phyloP scores from a whole-genome alignment of 1,140 invertebrate species.

The Chionoecetes opilio region DNA sequence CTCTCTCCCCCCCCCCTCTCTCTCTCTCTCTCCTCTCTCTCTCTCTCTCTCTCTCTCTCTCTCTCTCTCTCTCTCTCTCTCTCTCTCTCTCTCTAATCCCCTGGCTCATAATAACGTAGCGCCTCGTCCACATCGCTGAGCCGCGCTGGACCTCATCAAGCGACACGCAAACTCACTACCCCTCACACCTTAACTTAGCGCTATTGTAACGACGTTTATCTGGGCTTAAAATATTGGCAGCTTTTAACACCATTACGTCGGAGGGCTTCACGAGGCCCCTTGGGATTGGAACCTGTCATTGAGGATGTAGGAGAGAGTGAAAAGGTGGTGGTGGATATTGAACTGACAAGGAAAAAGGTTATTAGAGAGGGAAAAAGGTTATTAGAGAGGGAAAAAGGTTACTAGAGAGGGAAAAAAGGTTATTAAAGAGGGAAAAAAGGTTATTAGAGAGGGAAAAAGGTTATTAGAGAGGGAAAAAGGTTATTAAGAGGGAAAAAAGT shows the following conservation, averaged over 20 bases:
- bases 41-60: not conserved
- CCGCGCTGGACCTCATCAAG: not conserved
- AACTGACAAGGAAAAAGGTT: not conserved
- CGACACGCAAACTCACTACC: not conserved
- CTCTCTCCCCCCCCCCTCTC: not conserved
- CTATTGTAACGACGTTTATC: conserved; percentile 13
- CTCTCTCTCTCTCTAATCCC: not conserved
- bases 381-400: too few species aligned
- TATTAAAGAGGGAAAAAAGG: not conserved
- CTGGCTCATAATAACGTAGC: not conserved
- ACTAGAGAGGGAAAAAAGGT: not conserved
- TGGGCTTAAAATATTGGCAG: not conserved
- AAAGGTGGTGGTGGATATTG: not conserved
- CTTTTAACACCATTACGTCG: not conserved
- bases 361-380: too few species aligned
- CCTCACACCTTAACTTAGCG: not conserved
- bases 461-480: not conserved
- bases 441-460: not conserved
- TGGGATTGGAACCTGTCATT: not conserved
- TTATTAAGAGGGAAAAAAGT: not conserved
- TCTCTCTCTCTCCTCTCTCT: not conserved
- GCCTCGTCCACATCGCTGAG: not conserved
- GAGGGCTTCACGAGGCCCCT: not conserved
- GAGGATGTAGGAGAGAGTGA: not conserved
- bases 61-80: not conserved